These are phyloP conservation scores for Oncorhynchus nerka DNA, from an alignment of 2,113 vertebrate genomes.

Conservation along the genomic window DNA sequence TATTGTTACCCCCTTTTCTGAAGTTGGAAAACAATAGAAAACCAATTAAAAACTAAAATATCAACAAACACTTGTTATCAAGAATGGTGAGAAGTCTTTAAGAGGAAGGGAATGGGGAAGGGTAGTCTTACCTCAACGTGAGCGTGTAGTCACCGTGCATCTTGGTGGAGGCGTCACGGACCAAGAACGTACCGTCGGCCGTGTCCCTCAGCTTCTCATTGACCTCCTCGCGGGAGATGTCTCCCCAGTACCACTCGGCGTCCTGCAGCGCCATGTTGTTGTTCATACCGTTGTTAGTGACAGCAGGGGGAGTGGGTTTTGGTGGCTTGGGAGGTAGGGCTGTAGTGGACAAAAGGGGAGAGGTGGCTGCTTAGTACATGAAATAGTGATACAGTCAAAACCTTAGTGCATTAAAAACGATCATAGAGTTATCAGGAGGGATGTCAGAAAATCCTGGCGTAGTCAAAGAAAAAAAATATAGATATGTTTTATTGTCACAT, in stretches of 20 bases:
- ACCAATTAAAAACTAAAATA: neutral
- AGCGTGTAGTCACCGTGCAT: constrained; percentile 99
- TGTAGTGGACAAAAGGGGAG: constrained; percentile 55
- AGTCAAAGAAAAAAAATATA: too few relatives aligned
- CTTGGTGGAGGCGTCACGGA: constrained; percentile 97
- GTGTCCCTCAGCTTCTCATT: constrained; percentile 98
- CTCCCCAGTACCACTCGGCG: constrained; percentile 99
- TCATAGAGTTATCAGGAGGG: too few relatives aligned
- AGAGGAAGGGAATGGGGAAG: neutral
- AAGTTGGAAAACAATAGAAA: constrained; percentile 30
- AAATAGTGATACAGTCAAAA: neutral
- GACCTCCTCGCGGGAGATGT: constrained; percentile 98
- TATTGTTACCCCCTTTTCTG: constrained; percentile 99
- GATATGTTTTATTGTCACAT: too few relatives aligned
- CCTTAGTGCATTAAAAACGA: neutral
- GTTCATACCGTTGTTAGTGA: constrained; percentile 95
- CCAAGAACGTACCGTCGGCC: constrained; percentile 97
- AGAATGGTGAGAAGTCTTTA: neutral
- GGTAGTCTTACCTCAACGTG: constrained; percentile 83
- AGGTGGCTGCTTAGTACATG: neutral
- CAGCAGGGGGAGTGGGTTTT: constrained; percentile 84
- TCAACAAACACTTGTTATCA: too few relatives aligned
- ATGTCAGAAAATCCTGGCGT: too few relatives aligned
- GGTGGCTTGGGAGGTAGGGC: constrained; percentile 97
- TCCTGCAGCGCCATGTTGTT: constrained; percentile 98